Percentiles rank a stretch among this genome's conserved stretches.
Evolutionary conservation across 2,888 invertebrate genomes (phyloP).

Genomic region (Aplocera efformata): DNA sequence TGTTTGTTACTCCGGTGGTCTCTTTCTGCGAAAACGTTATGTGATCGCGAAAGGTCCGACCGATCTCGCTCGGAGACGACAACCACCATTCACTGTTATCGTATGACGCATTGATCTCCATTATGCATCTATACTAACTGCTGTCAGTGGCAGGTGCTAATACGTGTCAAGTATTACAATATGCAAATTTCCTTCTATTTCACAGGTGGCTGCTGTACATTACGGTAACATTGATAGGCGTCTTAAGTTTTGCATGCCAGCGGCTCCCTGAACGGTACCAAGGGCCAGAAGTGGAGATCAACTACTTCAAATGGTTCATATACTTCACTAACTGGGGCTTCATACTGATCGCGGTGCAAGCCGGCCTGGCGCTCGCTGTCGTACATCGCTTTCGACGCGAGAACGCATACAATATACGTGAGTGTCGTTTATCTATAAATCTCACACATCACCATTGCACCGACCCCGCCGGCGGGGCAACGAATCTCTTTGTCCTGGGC

Average conservation of each 20-base stretch:
- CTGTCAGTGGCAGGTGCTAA: too few relatives aligned
- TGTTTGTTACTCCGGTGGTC: too few relatives aligned
- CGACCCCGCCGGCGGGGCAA: too few relatives aligned
- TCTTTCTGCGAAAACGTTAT: too few relatives aligned
- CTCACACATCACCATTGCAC: conserved; percentile 9
- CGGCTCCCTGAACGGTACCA: conserved; percentile 56
- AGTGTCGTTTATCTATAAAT: conserved; percentile 33
- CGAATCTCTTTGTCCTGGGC: too few relatives aligned
- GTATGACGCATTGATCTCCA: too few relatives aligned
- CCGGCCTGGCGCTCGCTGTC: conserved; percentile 75
- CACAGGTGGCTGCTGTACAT: conserved; percentile 79
- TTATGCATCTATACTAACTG: too few relatives aligned
- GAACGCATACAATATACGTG: conserved; percentile 51
- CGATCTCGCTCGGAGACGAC: too few relatives aligned
- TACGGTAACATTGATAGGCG: conserved; percentile 63
- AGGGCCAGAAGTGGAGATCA: conserved; percentile 57
- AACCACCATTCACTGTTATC: too few relatives aligned
- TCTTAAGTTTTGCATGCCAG: conserved; percentile 69
- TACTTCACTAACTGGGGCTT: conserved; percentile 89
- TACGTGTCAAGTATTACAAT: too few relatives aligned
- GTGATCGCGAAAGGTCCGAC: too few relatives aligned
- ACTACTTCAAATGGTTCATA: conserved; percentile 83
- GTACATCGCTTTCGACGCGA: conserved; percentile 67
- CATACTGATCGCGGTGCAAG: conserved; percentile 78
- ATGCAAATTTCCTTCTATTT: not conserved